Base-by-base conservation (phyloP, 1,140 invertebrate genomes). In the Drosophila nigromelanica region DNA sequence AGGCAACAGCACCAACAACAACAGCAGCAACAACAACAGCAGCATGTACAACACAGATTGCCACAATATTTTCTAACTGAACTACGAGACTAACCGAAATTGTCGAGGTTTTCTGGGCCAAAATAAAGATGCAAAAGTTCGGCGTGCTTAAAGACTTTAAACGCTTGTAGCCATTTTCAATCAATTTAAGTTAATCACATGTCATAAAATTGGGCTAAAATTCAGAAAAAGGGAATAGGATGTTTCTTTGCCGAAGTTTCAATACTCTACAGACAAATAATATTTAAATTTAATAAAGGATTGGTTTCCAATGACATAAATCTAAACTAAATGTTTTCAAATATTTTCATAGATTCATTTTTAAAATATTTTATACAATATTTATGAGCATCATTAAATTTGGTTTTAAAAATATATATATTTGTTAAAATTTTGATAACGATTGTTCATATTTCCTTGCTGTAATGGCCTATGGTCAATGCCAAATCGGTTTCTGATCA, bases 111-210 rank as follows among this genome's bases (percentile, higher is more conserved):
- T n/a, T 43, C 14, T 18, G 33, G 50, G n/a, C 3, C 27, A 47
- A 50, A 47, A 40, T 50, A n/a, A 12, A 40, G 12, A 24, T n/a
- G 8, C 18, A 51, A 59, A 50, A 1, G 30, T 14, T 52, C 10
- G n/a, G 27, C 30, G 18, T 12, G 18, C 42, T 66, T 68, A 60
- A 52, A 60, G 54, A 51, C 54, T 60, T 69, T 60, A 68, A 67
- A 30, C 21, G 14, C 10, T 15, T 24, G 24, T 15, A 15, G 39
- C 40, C 21, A 70, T 59, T 66, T 59, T 64, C 83, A 78, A 87
- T 87, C 86, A 89, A 89, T 77, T 89, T 89, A 52, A 76, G 75
- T 72, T 89, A 77, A 76, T 64, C 45, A 66, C 63, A 56, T 27
- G 33, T 11, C 48, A 67, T 60, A 58, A 73, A 64, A 62, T 18